Base-by-base conservation (phyloP, 2,888 invertebrate genomes). In the Dyspetes luteomarginatus region DNA sequence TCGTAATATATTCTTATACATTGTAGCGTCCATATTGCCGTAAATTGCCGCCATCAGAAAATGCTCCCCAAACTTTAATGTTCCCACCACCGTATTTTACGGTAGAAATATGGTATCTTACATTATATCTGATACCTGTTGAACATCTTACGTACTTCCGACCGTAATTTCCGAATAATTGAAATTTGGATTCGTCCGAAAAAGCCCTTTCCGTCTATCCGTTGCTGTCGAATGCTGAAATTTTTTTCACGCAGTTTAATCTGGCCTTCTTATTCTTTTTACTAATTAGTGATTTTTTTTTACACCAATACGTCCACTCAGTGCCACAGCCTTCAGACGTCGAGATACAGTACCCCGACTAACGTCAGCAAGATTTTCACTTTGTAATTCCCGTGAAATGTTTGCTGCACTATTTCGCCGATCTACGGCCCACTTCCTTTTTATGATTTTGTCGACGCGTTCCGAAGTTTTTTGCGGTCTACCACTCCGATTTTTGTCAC, bases 151-250 rank as follows among this genome's bases (percentile, higher is more conserved):
- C 28, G 45, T 78, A 48, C 12, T 64, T 22, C 56, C 58, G 64
- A 15, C 64, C 64, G 50, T 83, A 73, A 19, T 7, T 83, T 58
- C 67, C 58, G 19, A 81, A 77, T 7, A 84, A 5, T 68, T 81
- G 77, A 55, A 84, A 62, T 56, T 84, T 75, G 7, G 30, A 52
- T 79, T 84, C 48, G 5, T 80, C 78, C 0, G 72, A 72, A 41
- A 78, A 28, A 68, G 5, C 41, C 78, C 56, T 64, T 48, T 48
- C 5, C 48, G 36, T 28, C 64, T 48, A 48, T 65, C 48, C 12
- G 19, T 9, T 15, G 28, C 28, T 3, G 19, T 50, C 64, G 48
- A 65, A 19, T 26, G 36, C 19, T 48, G 0, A 17, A 48, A 48
- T 65, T 48, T 65, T n/a, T 48, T 30, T 65, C 4, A 48, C 4